Evolutionary conservation across 1,140 invertebrate species (phyloP), one percentile per base, ranked within the genome.

Genomic region (Rhagoletis zephyria): DNA sequence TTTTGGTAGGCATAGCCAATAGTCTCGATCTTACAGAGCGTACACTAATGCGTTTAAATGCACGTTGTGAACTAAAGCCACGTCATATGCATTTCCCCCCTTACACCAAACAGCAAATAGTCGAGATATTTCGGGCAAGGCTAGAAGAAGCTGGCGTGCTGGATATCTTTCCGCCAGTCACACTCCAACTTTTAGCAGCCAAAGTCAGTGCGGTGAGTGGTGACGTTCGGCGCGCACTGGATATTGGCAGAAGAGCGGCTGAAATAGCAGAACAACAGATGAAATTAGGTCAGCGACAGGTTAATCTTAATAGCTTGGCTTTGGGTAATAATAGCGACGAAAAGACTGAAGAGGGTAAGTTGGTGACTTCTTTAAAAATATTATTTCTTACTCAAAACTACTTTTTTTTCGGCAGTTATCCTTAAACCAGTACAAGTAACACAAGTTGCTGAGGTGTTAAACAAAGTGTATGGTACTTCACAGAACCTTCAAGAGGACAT

Each of bases 191-290:
- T 91, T 95, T 99, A 89, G 97, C 98, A 86, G 95, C 95, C n/a
- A 99, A 99, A 94, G 97, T 99, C n/a, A 96, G 98, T 9, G 96
- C 97, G 0, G 95, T 98, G 30, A 98, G 97, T 30, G 98, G 98
- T 1, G 98, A 99, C 94, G 96, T 98, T 89, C 94, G 98, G 85
- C 96, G 97, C 92, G 98, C 98, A 1, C 93, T 99, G 77, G 98
- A 99, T 92, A 97, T 99, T 86, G 97, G 97, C 87, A 94, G 97
- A 87, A 94, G 97, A 90, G 97, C 98, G 10, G 94, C 98, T 16
- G 97, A 99, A 93, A 92, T 97, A 56, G 95, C 95, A 1, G 95
- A 95, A 89, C 93, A 95, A 16, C 95, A 94, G 94, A 94, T 94
- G 89, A 94, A 94, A 90, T 65, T 89, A 67, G 16, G 87, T 16